These are phyloP conservation scores for Eupithecia abbreviata DNA, from an alignment of 2,888 invertebrate genomes.

Conservation along the genomic window DNA sequence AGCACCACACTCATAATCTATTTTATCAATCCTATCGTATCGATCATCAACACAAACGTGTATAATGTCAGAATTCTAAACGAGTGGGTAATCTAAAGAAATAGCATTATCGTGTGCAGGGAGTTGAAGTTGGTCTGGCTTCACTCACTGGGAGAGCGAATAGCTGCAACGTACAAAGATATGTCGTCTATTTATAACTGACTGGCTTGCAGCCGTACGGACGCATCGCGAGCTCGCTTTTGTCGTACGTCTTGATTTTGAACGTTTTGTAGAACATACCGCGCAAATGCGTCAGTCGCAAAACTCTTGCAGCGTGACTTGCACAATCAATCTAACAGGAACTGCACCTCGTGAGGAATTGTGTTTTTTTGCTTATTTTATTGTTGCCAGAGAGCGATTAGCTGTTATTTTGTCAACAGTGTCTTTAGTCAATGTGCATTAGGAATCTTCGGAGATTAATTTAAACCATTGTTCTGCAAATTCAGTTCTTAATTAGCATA, in stretches of 20 bases:
- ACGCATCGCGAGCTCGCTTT: slow-evolving; percentile 65
- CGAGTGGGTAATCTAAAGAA: slow-evolving; percentile 65
- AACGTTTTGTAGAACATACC: slow-evolving; percentile 57
- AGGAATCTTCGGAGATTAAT: background rate
- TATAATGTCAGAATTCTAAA: slow-evolving; percentile 46
- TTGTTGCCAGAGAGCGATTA: slow-evolving; percentile 15
- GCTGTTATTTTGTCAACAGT: slow-evolving; percentile 18
- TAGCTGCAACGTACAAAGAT: slow-evolving; percentile 67
- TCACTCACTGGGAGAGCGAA: slow-evolving; percentile 77
- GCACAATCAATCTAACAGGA: slow-evolving; percentile 41
- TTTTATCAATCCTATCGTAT: background rate
- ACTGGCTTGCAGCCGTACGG: slow-evolving; percentile 67
- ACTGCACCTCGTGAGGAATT: slow-evolving; percentile 22
- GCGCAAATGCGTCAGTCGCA: slow-evolving; percentile 42
- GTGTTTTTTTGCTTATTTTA: slow-evolving; percentile 25
- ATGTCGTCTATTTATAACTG: slow-evolving; percentile 79
- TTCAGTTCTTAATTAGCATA: background rate
- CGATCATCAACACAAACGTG: slow-evolving; percentile 45
- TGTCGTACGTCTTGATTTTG: slow-evolving; percentile 68
- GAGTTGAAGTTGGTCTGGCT: slow-evolving; percentile 63
- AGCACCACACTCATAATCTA: background rate
- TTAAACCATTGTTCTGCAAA: background rate
- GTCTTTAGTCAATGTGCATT: background rate
- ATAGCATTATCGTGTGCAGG: slow-evolving; percentile 52
- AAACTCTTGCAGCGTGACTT: slow-evolving; percentile 41